Evolutionary conservation across 92 coral and sea anemone species (phyloP).

Genomic region (Porites lobata): DNA sequence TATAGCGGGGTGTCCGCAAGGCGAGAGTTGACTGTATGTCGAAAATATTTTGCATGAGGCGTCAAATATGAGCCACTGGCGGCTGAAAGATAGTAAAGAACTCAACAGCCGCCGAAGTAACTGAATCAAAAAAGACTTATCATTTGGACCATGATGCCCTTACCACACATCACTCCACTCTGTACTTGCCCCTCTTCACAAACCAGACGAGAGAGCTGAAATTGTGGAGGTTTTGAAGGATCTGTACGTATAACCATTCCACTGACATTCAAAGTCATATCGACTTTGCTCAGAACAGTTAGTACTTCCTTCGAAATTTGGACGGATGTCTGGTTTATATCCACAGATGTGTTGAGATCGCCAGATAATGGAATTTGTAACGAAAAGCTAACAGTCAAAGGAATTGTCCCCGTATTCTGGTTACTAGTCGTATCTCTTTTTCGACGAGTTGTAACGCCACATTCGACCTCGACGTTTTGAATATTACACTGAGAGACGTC

Average conservation of each 20-base stretch:
- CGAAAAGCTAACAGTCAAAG: conserved; percentile 8
- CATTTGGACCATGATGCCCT: not conserved
- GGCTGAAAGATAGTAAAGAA: not conserved
- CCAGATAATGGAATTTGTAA: conserved; percentile 6
- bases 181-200: conserved; percentile 66
- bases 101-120: not conserved
- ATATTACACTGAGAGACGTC: conserved; percentile 9
- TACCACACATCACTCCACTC: conserved; percentile 66
- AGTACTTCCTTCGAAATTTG: conserved; percentile 34
- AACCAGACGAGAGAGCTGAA: conserved; percentile 16
- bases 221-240: conserved; percentile 26
- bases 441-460: conserved; percentile 36
- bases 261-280: conserved; percentile 49
- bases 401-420: not conserved
- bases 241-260: conserved; percentile 39
- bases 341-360: not conserved
- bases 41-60: no score
- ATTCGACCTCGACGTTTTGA: conserved; percentile 52
- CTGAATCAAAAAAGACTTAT: no score
- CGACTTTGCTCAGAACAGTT: conserved; percentile 41
- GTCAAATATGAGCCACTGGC: not conserved
- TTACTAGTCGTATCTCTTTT: not conserved
- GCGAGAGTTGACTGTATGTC: no score
- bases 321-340: conserved; percentile 42
- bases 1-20: no score